Evolutionary conservation across 2,113 vertebrate genomes (phyloP).

Genomic region (Scophthalmus maximus): DNA sequence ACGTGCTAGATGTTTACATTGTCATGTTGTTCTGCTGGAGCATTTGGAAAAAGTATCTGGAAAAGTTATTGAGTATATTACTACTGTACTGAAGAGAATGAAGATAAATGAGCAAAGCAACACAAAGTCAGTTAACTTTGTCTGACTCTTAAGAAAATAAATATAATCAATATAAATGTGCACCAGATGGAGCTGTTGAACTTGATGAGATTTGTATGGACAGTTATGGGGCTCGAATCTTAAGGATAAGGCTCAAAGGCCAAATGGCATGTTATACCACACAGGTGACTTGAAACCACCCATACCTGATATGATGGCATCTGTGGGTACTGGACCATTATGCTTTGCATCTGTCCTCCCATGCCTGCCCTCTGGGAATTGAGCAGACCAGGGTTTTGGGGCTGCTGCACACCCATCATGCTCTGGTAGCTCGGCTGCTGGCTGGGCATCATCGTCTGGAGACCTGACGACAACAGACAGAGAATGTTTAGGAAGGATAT

Average conservation of each 20-base stretch:
- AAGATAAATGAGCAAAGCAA: background rate
- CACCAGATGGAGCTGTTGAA: constrained; percentile 45
- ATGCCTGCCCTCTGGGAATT: constrained; percentile 88
- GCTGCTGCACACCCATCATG: constrained; percentile 95
- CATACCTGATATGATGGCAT: constrained; percentile 97
- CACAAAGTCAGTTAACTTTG: background rate
- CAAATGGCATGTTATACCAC: background rate
- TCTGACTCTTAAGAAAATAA: background rate
- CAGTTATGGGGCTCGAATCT: background rate
- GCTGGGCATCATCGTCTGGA: constrained; percentile 95
- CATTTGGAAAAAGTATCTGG: too few relatives aligned
- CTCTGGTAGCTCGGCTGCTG: constrained; percentile 96
- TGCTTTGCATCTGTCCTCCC: constrained; percentile 94
- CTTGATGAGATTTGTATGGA: background rate
- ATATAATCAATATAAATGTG: background rate
- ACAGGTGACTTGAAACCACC: background rate
- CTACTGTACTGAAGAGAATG: background rate
- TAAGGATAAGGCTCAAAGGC: background rate
- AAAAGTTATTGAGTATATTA: background rate
- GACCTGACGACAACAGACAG: constrained; percentile 79
- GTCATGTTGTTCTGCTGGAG: background rate
- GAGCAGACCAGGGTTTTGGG: constrained; percentile 91
- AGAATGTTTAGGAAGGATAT: background rate
- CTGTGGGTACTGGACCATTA: constrained; percentile 97
- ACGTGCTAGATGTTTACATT: background rate